Percentiles rank a stretch among this genome's conserved stretches.
Evolutionary conservation across 2,113 vertebrate genomes (phyloP).

Genomic region (Delphinapterus leucas): DNA sequence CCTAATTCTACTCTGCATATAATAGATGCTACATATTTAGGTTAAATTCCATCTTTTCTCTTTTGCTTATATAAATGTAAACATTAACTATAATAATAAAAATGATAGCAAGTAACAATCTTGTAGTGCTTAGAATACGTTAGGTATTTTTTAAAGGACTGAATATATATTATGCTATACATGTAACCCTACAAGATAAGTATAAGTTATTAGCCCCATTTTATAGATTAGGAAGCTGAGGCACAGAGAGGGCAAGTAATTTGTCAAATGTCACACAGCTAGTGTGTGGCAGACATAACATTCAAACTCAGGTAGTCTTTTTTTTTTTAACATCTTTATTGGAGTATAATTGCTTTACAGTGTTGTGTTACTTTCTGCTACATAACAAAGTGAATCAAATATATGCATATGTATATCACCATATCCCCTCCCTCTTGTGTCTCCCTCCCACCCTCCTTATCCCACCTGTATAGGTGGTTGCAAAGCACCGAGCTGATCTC

Average conservation of each 20-base stretch:
- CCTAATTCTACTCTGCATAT: background rate
- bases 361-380: too few species aligned
- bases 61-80: background rate
- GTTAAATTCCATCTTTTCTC: background rate
- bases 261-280: background rate
- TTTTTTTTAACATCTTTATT: too few species aligned
- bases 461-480: too few species aligned
- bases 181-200: background rate
- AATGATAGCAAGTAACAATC: background rate
- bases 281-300: background rate
- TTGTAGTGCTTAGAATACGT: background rate
- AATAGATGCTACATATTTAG: background rate
- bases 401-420: too few species aligned
- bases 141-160: background rate
- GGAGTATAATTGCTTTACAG: too few species aligned
- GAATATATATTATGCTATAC: background rate
- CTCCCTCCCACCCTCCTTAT: too few species aligned
- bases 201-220: background rate
- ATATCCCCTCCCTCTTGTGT: too few species aligned
- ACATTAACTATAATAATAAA: background rate
- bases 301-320: background rate
- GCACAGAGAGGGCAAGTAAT: background rate
- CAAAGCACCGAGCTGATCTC: too few species aligned
- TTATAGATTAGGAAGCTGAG: background rate
- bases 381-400: too few species aligned